These are phyloP conservation scores for Brachyrhaphis roseni DNA, from an alignment of 2,797 vertebrate genomes.

Conservation along the genomic window DNA sequence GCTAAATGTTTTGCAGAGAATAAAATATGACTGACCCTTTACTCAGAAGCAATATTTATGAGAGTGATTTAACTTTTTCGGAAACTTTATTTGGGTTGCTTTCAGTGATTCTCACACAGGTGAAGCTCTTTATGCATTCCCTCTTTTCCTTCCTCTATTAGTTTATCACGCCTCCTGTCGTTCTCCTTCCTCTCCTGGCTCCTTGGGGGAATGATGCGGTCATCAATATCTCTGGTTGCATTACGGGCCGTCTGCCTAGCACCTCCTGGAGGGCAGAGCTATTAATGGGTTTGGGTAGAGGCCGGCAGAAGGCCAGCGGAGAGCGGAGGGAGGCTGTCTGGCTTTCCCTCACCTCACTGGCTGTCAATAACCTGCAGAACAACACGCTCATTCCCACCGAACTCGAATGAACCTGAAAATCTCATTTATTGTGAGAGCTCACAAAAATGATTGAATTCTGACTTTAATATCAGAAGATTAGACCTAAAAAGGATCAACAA, in stretches of 20 bases:
- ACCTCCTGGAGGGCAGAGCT: slow-evolving; percentile 72
- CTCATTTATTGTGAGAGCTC: slow-evolving; percentile 41
- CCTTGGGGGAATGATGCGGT: slow-evolving; percentile 44
- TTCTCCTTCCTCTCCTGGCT: slow-evolving; percentile 31
- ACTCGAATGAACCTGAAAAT: slow-evolving; percentile 56
- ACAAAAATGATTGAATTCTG: background rate
- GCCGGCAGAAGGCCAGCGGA: slow-evolving; percentile 54
- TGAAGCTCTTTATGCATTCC: slow-evolving; percentile 7
- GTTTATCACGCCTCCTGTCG: slow-evolving; percentile 27
- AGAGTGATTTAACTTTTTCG: slow-evolving; percentile 9
- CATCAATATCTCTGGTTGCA: slow-evolving; percentile 65
- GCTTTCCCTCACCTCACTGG: slow-evolving; percentile 63
- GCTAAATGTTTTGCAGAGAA: slow-evolving; percentile 27
- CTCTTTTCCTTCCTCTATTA: slow-evolving; percentile 35
- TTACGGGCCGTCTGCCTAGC: slow-evolving; percentile 54
- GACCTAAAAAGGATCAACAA: no score
- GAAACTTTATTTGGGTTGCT: background rate
- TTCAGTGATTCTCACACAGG: background rate
- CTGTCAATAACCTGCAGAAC: slow-evolving; percentile 62
- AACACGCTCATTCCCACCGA: slow-evolving; percentile 35
- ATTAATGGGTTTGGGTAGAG: slow-evolving; percentile 71
- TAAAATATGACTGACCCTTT: slow-evolving; percentile 20
- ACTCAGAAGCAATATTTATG: slow-evolving; percentile 26
- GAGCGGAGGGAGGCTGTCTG: slow-evolving; percentile 39
- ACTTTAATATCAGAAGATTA: no score